A percentile compares a stretch with the other conserved stretches of the same genome.
phyloP scores from a whole-genome alignment of 2,797 vertebrate genomes.

The Danio kyathit region DNA sequence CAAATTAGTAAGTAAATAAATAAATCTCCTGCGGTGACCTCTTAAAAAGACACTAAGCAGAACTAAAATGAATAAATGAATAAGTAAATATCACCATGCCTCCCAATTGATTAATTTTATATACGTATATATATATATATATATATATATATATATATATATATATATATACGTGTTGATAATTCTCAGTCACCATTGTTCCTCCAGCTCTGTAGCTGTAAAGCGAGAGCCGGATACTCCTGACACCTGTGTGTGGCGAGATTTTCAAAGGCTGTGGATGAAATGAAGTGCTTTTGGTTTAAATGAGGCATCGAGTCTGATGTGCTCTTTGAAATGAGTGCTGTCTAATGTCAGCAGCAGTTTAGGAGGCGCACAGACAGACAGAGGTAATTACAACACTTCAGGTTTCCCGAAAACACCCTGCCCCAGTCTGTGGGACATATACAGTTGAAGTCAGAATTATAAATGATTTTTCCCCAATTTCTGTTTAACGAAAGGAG shows the following conservation, averaged over 20 bases:
- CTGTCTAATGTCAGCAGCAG: constrained; percentile 44
- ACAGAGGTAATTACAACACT: constrained; percentile 45
- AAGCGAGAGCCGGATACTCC: not conserved
- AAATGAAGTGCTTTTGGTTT: constrained; percentile 48
- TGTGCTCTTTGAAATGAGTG: constrained; percentile 44
- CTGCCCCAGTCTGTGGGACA: constrained; percentile 4
- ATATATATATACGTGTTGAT: no score
- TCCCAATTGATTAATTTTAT: no score
- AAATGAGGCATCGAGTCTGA: constrained; percentile 46
- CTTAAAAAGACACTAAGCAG: no score
- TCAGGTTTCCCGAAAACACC: constrained; percentile 27
- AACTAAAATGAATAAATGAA: no score
- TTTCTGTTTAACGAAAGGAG: no score
- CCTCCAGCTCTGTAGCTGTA: not conserved
- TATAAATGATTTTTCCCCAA: not conserved
- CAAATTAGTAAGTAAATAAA: no score
- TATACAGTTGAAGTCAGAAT: not conserved
- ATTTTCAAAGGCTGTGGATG: constrained; percentile 46
- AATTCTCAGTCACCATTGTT: not conserved
- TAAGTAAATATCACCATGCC: no score
- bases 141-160: no score
- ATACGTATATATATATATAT: no score
- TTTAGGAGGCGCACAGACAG: constrained; percentile 35
- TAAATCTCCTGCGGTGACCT: no score
- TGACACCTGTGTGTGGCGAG: constrained; percentile 10